Conservation (phyloP, 2,797 vertebrate species). For the Gallinago nigripennis region DNA sequence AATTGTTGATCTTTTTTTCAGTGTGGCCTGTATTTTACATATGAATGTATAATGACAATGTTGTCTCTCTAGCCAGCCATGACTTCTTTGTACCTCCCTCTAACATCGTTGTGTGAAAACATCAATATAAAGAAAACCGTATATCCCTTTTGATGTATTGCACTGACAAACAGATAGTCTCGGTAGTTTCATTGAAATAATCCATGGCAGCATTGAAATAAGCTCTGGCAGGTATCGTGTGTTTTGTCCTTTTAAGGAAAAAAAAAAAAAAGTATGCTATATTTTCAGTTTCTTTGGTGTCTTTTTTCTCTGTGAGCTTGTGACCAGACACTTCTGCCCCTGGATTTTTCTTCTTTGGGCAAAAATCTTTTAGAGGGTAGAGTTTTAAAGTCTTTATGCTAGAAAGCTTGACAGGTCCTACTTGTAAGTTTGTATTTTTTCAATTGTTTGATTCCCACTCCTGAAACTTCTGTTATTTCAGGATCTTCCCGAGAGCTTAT, state of each 20-base stretch:
- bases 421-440: background rate
- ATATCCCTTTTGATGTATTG: background rate
- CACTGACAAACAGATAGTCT: background rate
- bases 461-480: background rate
- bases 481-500: background rate
- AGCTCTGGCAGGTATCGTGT: background rate
- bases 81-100: background rate
- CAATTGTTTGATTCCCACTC: fast-evolving
- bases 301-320: background rate
- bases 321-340: background rate
- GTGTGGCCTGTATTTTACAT: background rate
- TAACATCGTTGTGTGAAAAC: background rate
- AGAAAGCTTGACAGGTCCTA: background rate
- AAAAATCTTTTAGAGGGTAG: background rate
- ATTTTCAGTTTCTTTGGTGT: background rate
- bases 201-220: background rate
- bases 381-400: background rate
- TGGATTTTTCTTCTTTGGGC: background rate
- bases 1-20: background rate
- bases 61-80: background rate
- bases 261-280: background rate
- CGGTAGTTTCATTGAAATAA: background rate
- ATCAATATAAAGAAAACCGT: background rate
- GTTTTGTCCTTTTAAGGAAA: background rate
- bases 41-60: background rate